These are phyloP conservation scores for Pipistrellus pipistrellus DNA, from an alignment of 2,797 vertebrate genomes.

Conservation along the genomic window DNA sequence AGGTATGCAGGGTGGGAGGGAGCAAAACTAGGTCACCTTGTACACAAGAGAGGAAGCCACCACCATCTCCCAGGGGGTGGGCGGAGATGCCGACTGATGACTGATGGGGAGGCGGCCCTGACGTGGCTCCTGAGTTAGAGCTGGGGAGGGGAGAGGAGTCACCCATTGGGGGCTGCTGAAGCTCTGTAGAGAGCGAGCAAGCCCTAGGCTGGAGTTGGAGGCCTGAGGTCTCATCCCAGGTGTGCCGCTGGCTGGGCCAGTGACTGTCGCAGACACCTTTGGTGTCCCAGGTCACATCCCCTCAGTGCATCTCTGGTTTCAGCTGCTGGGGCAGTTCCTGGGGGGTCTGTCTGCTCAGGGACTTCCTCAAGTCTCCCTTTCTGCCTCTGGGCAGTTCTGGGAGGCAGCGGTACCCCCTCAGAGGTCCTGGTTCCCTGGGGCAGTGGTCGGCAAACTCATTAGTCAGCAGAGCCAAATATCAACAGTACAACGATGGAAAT, in stretches of 20 bases:
- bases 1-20: neutral
- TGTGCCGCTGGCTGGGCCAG: neutral
- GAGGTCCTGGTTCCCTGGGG: neutral
- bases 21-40: neutral
- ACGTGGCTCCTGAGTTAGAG: neutral
- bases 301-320: neutral
- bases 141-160: neutral
- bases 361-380: neutral
- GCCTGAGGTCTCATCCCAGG: neutral
- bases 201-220: neutral
- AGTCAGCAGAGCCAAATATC: no score
- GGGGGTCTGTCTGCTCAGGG: neutral
- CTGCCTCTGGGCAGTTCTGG: neutral
- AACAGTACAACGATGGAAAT: no score
- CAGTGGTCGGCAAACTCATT: no score
- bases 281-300: neutral
- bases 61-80: neutral
- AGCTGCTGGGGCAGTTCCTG: neutral
- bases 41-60: neutral
- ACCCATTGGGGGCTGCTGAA: neutral
- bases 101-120: neutral
- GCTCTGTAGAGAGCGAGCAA: neutral
- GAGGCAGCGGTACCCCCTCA: no score
- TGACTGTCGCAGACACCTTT: neutral
- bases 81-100: accelerated